Evolutionary conservation across 1,140 invertebrate species (phyloP).

Genomic region (Procambarus clarkii): DNA sequence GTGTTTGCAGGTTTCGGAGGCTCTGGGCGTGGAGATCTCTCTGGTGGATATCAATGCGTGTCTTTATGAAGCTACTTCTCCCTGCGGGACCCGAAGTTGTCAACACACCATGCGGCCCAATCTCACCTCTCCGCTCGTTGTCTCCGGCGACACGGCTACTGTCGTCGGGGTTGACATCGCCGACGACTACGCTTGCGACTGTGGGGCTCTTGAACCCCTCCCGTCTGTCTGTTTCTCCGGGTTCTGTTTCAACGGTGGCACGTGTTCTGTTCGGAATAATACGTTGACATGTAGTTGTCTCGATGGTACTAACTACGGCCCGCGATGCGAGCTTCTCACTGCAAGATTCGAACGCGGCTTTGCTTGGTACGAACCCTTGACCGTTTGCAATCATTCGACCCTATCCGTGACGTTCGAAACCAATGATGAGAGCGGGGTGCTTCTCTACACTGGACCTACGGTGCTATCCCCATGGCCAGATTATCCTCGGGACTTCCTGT

Average conservation of each 20-base stretch:
- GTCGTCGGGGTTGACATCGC: slow-evolving; percentile 93
- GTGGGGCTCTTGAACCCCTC: slow-evolving; percentile 89
- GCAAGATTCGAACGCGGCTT: slow-evolving; percentile 94
- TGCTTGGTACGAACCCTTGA: slow-evolving; percentile 96
- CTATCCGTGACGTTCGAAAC: slow-evolving; percentile 97
- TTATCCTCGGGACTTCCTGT: slow-evolving; percentile 90
- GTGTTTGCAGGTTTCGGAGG: slow-evolving; percentile 85
- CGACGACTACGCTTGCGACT: slow-evolving; percentile 92
- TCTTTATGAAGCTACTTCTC: slow-evolving; percentile 89
- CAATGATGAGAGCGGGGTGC: slow-evolving; percentile 89
- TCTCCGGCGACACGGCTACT: slow-evolving; percentile 96
- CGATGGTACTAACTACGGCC: slow-evolving; percentile 81
- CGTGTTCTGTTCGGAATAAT: slow-evolving; percentile 36
- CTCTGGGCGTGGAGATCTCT: slow-evolving; percentile 94
- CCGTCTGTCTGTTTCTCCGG: slow-evolving; percentile 26
- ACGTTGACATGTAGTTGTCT: slow-evolving; percentile 48
- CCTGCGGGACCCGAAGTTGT: slow-evolving; percentile 59
- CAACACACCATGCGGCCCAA: slow-evolving; percentile 60
- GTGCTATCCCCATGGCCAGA: slow-evolving; percentile 92
- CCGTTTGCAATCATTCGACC: slow-evolving; percentile 96
- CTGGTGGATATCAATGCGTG: slow-evolving; percentile 99
- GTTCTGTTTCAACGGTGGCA: slow-evolving; percentile 92
- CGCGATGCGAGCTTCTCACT: slow-evolving; percentile 95
- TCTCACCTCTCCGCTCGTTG: slow-evolving; percentile 87
- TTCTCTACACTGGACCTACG: slow-evolving; percentile 97